These are phyloP conservation scores for Bradypodion pumilum DNA, from an alignment of 2,797 vertebrate species.

Conservation along the genomic window DNA sequence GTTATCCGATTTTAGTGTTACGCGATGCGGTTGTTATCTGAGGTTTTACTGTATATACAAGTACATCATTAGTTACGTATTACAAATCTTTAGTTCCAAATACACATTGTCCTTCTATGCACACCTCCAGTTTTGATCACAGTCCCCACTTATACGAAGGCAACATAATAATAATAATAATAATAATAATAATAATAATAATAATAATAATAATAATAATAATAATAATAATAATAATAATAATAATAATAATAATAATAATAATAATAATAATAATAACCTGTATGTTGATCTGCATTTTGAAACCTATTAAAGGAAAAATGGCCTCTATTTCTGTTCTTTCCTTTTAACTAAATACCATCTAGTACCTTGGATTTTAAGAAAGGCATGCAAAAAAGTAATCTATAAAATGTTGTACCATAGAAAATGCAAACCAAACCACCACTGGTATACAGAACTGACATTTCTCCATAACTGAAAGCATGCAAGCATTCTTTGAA, in stretches of 20 bases:
- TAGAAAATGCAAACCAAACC: not conserved
- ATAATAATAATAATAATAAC: too few species aligned
- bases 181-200: too few species aligned
- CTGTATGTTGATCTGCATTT: not conserved
- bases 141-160: not conserved
- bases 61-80: not conserved
- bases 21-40: too few species aligned
- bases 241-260: too few species aligned
- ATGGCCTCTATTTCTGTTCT: not conserved
- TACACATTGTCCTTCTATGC: not conserved
- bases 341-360: not conserved
- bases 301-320: not conserved
- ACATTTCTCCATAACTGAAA: too few species aligned
- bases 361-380: not conserved
- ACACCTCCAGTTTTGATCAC: not conserved
- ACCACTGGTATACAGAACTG: not conserved
- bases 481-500: not conserved
- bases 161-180: slow-evolving; percentile 8
- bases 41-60: too few species aligned
- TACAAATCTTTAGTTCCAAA: not conserved
- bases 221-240: too few species aligned
- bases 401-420: not conserved
- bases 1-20: too few species aligned
- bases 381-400: not conserved
- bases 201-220: too few species aligned